Evolutionary conservation across 2,113 vertebrate genomes (phyloP).

Genomic region (Trematocara stigmaticum): DNA sequence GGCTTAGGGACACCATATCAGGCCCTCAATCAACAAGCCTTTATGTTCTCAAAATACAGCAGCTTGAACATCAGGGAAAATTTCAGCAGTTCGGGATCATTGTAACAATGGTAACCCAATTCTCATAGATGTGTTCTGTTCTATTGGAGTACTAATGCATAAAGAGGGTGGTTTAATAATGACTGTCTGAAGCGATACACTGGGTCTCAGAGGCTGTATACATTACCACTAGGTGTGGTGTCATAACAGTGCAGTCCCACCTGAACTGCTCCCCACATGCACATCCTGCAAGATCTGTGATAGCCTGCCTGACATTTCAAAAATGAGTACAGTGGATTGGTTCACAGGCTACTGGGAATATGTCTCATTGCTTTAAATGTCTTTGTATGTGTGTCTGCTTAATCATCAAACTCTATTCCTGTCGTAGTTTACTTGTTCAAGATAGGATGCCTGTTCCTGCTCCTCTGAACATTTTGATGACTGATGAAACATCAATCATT

Average conservation of each 20-base stretch:
- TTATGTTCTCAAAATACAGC: slow-evolving; percentile 44
- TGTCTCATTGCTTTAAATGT: not conserved
- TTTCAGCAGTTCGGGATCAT: slow-evolving; percentile 21
- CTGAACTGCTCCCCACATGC: slow-evolving; percentile 1
- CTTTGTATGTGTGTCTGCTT: not conserved
- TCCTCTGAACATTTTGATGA: not conserved
- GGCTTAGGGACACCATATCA: slow-evolving; percentile 37
- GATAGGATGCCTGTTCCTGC: not conserved
- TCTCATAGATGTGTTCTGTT: slow-evolving; percentile 19
- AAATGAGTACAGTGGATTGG: slow-evolving; percentile 22
- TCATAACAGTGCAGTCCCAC: slow-evolving; percentile 13
- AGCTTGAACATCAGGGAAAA: slow-evolving; percentile 22
- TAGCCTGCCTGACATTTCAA: slow-evolving; percentile 41
- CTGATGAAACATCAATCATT: not conserved
- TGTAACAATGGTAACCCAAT: slow-evolving; percentile 34
- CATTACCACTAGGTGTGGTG: not conserved
- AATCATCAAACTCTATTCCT: not conserved
- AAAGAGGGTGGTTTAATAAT: slow-evolving; percentile 30
- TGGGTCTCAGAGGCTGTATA: not conserved
- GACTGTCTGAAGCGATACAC: slow-evolving; percentile 12
- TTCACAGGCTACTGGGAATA: slow-evolving; percentile 38
- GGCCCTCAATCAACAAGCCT: slow-evolving; percentile 32
- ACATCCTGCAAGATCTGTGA: slow-evolving; percentile 26
- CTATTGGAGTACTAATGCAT: not conserved
- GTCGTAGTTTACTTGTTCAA: not conserved